Evolutionary conservation across 2,113 vertebrate genomes (phyloP), one percentile per base, ranked within the genome.

Genomic region (Calonectris borealis): DNA sequence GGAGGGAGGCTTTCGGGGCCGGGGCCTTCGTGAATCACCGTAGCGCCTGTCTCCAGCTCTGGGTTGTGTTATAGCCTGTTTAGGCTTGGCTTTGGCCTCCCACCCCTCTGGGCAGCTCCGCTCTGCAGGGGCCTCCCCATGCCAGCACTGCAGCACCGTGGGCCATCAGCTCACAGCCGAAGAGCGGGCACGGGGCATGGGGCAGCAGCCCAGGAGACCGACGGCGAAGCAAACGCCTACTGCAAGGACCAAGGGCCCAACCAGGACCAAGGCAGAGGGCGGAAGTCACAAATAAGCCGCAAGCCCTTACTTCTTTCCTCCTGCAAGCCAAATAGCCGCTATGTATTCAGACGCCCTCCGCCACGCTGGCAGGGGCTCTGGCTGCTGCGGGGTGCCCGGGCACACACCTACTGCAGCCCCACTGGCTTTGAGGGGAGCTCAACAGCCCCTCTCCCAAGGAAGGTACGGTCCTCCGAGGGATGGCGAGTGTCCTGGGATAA

Each of bases 181-280:
- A n/a, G 54, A 49, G 16, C 6, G 4, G 34, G 32, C 26, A 48
- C 0, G 0, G 0, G 54, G 57, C 49, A 58, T 2, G 32, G 64
- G 24, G n/a, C 58, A 57, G 44, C 68, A 68, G 64, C 36, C 61
- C 48, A 48, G 36, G 32, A 85, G 16, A 51, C 42, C 2, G 7
- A 46, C 14, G 25, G 25, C 0, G 0, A 79, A 78, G 42, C 7
- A 71, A 49, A 44, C 0, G 0, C 55, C 55, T 44, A 2, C 36
- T 81, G 46, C 65, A 61, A 71, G 72, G 68, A 36, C 9, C 22
- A 17, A 82, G 36, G 27, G 16, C 49, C 27, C 34, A 70, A 13
- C 58, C 27, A 60, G 44, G 9, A 34, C 12, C 24, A 52, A 77
- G 18, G n/a, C 42, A 48, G 34, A 52, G 26, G 13, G 31, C 8